phyloP scores from a whole-genome alignment of 1,140 invertebrate species.

The Sarcophaga peregrina region DNA sequence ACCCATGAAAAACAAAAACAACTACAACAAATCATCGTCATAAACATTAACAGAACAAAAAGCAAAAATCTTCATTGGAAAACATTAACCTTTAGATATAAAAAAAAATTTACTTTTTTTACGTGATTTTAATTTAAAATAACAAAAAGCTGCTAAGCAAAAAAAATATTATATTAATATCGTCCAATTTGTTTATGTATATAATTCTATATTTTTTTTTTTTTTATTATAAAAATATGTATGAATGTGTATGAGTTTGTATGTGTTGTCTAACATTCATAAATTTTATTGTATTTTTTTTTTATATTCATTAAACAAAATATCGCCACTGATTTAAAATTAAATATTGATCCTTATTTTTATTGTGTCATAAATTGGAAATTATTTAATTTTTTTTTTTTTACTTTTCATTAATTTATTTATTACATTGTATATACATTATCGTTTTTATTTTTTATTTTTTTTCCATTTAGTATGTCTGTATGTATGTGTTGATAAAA shows the following conservation, averaged over 20 bases:
- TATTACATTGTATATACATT: no score
- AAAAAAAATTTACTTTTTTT: background rate
- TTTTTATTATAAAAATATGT: conserved; percentile 3
- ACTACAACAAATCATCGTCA: background rate
- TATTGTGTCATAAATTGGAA: no score
- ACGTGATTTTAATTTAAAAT: conserved; percentile 16
- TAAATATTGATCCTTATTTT: no score
- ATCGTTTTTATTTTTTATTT: background rate
- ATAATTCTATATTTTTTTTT: background rate
- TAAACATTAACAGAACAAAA: background rate
- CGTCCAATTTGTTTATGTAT: background rate
- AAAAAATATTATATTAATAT: conserved; percentile 36
- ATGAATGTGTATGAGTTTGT: background rate
- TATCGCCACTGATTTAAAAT: no score
- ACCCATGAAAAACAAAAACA: background rate
- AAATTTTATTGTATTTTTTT: conserved; percentile 10
- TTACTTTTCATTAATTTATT: no score
- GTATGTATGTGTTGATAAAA: background rate
- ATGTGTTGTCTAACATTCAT: conserved; percentile 7
- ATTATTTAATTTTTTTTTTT: no score
- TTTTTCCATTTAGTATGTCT: conserved; percentile 24
- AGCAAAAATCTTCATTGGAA: background rate
- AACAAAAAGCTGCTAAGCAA: background rate
- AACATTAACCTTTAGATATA: background rate
- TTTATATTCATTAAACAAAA: no score